phyloP scores from a whole-genome alignment of 2,797 vertebrate genomes.

The Lycodopsis pacificus region DNA sequence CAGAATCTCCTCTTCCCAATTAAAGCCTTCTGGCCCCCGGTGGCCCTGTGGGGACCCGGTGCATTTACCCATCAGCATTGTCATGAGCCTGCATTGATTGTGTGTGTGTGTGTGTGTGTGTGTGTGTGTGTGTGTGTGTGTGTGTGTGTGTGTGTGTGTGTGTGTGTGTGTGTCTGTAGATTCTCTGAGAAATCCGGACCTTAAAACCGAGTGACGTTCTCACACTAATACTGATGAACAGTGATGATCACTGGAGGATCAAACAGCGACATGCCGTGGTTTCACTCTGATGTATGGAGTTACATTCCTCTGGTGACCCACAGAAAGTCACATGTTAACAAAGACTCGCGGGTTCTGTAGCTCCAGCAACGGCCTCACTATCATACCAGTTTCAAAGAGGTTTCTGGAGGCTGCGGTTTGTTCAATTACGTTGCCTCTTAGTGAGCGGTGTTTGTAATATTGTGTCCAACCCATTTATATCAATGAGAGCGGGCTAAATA shows the following conservation, averaged over 20 bases:
- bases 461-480: neutral
- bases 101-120: slow-evolving; percentile 18
- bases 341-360: neutral
- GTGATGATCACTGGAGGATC: slow-evolving; percentile 20
- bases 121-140: slow-evolving; percentile 29
- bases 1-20: slow-evolving; percentile 92
- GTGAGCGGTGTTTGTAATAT: neutral
- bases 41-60: slow-evolving; percentile 89
- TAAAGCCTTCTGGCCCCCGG: slow-evolving; percentile 89
- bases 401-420: neutral
- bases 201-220: slow-evolving; percentile 26
- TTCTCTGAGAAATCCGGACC: slow-evolving; percentile 21
- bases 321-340: neutral
- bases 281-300: slow-evolving; percentile 1
- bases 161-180: slow-evolving; percentile 14
- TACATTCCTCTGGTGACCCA: neutral
- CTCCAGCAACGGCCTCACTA: no score
- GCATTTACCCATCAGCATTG: slow-evolving; percentile 91
- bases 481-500: neutral
- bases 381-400: neutral
- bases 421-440: neutral
- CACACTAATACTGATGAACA: slow-evolving; percentile 8
- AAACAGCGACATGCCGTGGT: slow-evolving; percentile 10
- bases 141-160: slow-evolving; percentile 17
- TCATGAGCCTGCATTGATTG: slow-evolving; percentile 93